These are phyloP conservation scores for Nasonia vitripennis DNA, from an alignment of 1,140 invertebrate species.

Conservation along the genomic window DNA sequence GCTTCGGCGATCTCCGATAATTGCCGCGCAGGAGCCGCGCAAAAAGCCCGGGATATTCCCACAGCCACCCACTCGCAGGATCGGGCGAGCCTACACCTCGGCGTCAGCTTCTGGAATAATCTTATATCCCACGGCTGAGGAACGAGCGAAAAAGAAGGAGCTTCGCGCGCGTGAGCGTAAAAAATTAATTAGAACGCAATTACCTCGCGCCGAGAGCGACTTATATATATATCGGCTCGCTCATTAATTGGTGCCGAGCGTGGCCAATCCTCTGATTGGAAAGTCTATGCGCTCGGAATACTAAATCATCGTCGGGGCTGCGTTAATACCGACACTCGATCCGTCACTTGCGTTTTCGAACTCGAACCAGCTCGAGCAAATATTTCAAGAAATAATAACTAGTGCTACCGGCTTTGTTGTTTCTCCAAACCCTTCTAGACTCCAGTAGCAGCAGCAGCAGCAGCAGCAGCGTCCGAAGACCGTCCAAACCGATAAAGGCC, in stretches of 20 bases:
- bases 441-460: neutral
- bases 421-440: neutral
- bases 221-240: neutral
- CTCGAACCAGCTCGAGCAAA: no score
- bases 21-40: neutral
- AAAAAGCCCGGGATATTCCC: slow-evolving; percentile 18
- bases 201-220: slow-evolving; percentile 54
- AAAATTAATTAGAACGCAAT: slow-evolving; percentile 64
- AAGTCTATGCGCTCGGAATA: slow-evolving; percentile 57
- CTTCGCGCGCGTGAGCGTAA: slow-evolving; percentile 32
- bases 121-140: slow-evolving; percentile 23
- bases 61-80: slow-evolving; percentile 39
- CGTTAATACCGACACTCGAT: neutral
- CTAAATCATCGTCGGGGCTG: slow-evolving; percentile 16
- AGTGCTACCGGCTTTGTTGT: neutral
- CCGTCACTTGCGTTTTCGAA: no score
- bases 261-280: slow-evolving; percentile 62
- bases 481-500: slow-evolving; percentile 39
- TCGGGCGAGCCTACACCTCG: neutral
- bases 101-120: neutral
- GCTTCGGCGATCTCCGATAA: neutral
- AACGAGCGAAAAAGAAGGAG: slow-evolving; percentile 13
- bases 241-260: slow-evolving; percentile 60
- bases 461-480: neutral
- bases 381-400: neutral